Percentiles rank a stretch among this genome's conserved stretches.
Evolutionary conservation across 1,140 invertebrate genomes (phyloP).

Genomic region (Papilio xuthus): DNA sequence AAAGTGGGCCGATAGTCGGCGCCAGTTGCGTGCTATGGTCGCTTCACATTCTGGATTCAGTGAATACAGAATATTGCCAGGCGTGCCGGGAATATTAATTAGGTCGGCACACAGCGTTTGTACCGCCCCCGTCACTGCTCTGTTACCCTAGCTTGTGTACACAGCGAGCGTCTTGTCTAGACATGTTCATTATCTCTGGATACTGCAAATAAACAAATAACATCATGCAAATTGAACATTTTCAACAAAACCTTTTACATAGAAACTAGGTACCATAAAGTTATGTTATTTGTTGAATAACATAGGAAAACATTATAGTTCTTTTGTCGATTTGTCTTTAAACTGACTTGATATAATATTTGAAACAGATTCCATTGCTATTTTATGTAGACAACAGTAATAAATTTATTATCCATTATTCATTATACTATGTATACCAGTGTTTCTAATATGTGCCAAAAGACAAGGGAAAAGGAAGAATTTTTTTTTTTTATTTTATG

Average conservation of each 20-base stretch:
- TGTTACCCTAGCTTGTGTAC: constrained; percentile 6
- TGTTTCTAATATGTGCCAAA: too few relatives aligned
- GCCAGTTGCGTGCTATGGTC: constrained; percentile 18
- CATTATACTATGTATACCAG: too few relatives aligned
- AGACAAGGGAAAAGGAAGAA: too few relatives aligned
- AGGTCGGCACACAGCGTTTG: not conserved
- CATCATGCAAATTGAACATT: constrained; percentile 3
- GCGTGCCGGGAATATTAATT: constrained; percentile 28
- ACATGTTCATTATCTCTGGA: constrained; percentile 16
- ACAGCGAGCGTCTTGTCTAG: not conserved
- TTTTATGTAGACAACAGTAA: too few relatives aligned
- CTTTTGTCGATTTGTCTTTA: too few relatives aligned
- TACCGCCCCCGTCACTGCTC: not conserved
- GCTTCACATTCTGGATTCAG: constrained; percentile 1
- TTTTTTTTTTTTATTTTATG: too few relatives aligned
- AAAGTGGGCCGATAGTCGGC: not conserved
- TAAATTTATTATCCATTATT: too few relatives aligned
- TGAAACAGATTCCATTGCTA: too few relatives aligned
- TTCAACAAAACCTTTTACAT: not conserved
- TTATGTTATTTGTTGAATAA: not conserved
- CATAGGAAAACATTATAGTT: too few relatives aligned
- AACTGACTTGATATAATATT: too few relatives aligned
- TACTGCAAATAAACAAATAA: constrained; percentile 10
- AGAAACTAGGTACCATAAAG: not conserved
- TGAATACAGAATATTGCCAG: constrained; percentile 8